A percentile compares a stretch with the other conserved stretches of the same genome.
These are phyloP conservation scores for Festucalex cinctus DNA, from an alignment of 2,113 vertebrate genomes.

Conservation along the genomic window DNA sequence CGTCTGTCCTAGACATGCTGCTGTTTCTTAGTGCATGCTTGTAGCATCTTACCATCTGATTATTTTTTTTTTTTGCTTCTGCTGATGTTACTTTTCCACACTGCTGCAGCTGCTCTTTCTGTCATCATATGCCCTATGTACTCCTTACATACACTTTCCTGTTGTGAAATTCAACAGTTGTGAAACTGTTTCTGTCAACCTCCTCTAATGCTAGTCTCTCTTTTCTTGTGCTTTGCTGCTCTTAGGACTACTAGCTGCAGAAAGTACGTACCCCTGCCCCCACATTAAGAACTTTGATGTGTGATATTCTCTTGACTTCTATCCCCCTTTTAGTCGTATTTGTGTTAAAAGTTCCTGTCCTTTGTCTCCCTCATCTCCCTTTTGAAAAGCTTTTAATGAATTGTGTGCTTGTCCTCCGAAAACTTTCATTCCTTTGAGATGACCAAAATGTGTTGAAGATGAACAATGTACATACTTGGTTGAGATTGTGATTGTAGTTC, in stretches of 20 bases:
- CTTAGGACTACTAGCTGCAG: constrained; percentile 98
- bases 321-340: constrained; percentile 17
- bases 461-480: neutral
- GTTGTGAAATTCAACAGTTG: constrained; percentile 11
- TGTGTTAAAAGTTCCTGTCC: constrained; percentile 8
- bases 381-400: constrained; percentile 10
- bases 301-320: neutral
- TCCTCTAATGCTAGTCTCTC: constrained; percentile 46
- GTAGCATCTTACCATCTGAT: constrained; percentile 14
- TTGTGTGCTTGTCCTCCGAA: constrained; percentile 12
- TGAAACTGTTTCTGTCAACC: constrained; percentile 23
- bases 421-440: neutral
- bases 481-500: neutral
- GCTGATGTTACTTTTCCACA: neutral
- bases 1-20: constrained; percentile 20
- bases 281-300: constrained; percentile 7
- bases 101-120: neutral
- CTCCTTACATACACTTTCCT: neutral
- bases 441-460: neutral
- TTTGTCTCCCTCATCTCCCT: constrained; percentile 1
- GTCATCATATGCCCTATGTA: neutral
- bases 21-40: neutral
- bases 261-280: constrained; percentile 89
- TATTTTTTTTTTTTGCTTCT: constrained; percentile 23
- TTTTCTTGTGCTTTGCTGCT: constrained; percentile 78